A percentile compares a stretch with the other conserved stretches of the same genome.
These are phyloP conservation scores for Microctonus hyperodae DNA, from an alignment of 2,888 invertebrate species.

Conservation along the genomic window DNA sequence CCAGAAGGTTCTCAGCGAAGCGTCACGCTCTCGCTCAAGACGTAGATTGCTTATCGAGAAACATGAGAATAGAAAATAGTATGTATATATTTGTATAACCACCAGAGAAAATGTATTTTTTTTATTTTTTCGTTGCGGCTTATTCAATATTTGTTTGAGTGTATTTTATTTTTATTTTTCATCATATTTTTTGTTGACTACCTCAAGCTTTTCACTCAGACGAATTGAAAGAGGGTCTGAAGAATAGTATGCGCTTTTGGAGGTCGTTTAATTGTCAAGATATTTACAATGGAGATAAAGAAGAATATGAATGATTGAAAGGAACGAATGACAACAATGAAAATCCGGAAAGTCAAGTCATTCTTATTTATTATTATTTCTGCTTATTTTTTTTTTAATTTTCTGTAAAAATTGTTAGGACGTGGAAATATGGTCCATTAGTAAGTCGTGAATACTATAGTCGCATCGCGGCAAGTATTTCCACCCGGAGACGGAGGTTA, in stretches of 20 bases:
- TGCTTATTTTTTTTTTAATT: conserved; percentile 3
- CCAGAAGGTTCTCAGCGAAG: conserved; percentile 49
- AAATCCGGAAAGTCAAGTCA: conserved; percentile 16
- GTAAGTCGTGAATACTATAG: conserved; percentile 2
- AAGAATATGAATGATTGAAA: conserved; percentile 23
- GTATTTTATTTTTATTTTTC: not conserved
- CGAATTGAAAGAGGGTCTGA: not conserved
- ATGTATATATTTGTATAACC: conserved; percentile 12
- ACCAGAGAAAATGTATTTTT: conserved; percentile 28
- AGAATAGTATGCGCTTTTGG: not conserved
- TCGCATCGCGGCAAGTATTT: not conserved
- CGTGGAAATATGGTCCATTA: conserved; percentile 29
- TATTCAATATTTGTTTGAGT: no score
- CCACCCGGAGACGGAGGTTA: conserved; percentile 20
- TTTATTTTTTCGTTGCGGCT: conserved; percentile 22
- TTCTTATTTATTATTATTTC: conserved; percentile 13
- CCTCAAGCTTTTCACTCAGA: not conserved
- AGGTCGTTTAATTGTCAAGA: conserved; percentile 24
- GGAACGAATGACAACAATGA: conserved; percentile 25
- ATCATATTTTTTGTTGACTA: not conserved
- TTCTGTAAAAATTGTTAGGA: not conserved
- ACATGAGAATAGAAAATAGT: conserved; percentile 35
- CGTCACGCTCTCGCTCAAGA: conserved; percentile 44
- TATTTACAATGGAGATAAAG: not conserved
- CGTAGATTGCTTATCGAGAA: conserved; percentile 46